A percentile compares a stretch with the other conserved stretches of the same genome.
These are phyloP conservation scores for Muscina levida DNA, from an alignment of 2,888 invertebrate genomes.

Conservation along the genomic window DNA sequence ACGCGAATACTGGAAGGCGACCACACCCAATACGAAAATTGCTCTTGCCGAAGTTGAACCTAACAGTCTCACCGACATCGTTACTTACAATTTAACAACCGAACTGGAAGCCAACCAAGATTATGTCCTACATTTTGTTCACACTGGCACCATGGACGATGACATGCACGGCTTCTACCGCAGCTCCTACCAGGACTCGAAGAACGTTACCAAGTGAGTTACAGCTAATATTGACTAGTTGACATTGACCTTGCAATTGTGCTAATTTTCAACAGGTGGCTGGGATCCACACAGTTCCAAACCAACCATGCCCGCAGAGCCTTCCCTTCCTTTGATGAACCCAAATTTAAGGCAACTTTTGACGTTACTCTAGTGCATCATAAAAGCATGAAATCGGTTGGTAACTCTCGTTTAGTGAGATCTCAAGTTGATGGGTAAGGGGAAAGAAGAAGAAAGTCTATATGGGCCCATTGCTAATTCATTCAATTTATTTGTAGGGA, in stretches of 20 bases:
- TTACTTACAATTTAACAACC: conserved; percentile 78
- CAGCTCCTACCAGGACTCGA: conserved; percentile 77
- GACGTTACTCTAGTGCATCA: conserved; percentile 79
- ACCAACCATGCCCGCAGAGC: conserved; percentile 85
- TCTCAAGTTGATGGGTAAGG: conserved; percentile 69
- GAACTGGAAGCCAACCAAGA: conserved; percentile 73
- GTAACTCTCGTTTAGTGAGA: conserved; percentile 70
- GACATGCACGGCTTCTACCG: conserved; percentile 82
- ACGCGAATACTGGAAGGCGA: conserved; percentile 69
- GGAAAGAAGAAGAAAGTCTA: background rate
- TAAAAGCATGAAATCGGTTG: conserved; percentile 72
- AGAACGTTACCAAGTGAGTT: conserved; percentile 75
- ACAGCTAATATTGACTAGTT: background rate
- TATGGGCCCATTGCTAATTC: background rate
- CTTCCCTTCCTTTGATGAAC: conserved; percentile 91
- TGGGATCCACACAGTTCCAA: conserved; percentile 87
- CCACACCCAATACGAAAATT: conserved; percentile 63
- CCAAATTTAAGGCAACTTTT: conserved; percentile 86
- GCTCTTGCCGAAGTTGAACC: conserved; percentile 66
- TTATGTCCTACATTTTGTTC: conserved; percentile 81
- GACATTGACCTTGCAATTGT: no score
- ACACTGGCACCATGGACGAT: conserved; percentile 81
- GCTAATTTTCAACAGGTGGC: conserved; percentile 78
- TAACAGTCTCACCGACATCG: conserved; percentile 77
- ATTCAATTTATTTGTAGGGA: conserved; percentile 60